Evolutionary conservation across 2,888 invertebrate species (phyloP), one percentile per base, ranked within the genome.

Genomic region (Caenorhabditis sp.): DNA sequence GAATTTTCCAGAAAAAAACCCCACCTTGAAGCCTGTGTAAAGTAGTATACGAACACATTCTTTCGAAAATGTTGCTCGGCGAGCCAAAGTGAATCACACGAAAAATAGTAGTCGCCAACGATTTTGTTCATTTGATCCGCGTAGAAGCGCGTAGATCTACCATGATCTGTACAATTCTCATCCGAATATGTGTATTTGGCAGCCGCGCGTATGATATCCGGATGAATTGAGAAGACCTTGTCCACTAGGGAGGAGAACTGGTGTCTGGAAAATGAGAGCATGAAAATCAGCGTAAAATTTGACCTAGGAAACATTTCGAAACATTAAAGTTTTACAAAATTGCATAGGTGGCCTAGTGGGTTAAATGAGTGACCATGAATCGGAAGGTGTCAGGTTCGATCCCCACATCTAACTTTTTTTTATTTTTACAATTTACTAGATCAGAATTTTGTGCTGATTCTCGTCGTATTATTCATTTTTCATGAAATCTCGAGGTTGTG

Each of bases 31-130:
- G 36, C 2, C 20, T 72, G 72, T 10, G 72, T 65, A 26, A 72
- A 72, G 54, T 84, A 84, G 56, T 84, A 73, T 26, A 73, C 63
- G 36, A 63, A 73, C 12, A 69, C 69, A 25, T 72, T 68, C 14
- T 61, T 38, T 52, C 14, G 38, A 25, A 31, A 27, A 56, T 14
- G 38, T 63, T 43, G 74, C 60, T 83, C 80, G 23, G 80, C 83
- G 26, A 84, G 64, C 82, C 84, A 82, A 23, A 85, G 58, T 27
- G 76, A 71, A 73, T 87, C 87, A 66, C 87, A 87, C 1, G 86
- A 84, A 90, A 96, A 96, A 90, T 94, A 94, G 88, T 94, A 94
- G 90, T 97, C 96, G 17, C 95, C 95, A 0, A 95, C 81, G 72
- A 84, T 83, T 62, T 84, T 81, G 59, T 84, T 84, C 60, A 84